Conservation (phyloP, 1,140 invertebrate species). For the Psilanteris sp. region DNA sequence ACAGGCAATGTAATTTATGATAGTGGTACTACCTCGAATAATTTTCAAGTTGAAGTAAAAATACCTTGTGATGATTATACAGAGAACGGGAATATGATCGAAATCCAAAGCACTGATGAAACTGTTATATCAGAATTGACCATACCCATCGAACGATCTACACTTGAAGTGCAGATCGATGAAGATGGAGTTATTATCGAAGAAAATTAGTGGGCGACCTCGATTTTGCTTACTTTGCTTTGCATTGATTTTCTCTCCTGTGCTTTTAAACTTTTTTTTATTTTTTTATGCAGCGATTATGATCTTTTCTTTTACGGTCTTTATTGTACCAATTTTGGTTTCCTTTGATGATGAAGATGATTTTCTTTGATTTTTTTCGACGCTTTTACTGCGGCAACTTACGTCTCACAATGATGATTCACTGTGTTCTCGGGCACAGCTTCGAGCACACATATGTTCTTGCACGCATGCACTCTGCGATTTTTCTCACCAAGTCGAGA, state of each 20-base stretch:
- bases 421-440: not conserved
- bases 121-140: not conserved
- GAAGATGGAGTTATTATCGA: conserved; percentile 2
- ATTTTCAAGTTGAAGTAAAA: not conserved
- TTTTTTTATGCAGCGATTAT: not conserved
- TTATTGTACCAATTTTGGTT: not conserved
- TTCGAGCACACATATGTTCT: not conserved
- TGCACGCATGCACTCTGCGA: conserved; percentile 7
- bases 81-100: not conserved
- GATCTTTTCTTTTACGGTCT: conserved; percentile 1
- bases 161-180: conserved; percentile 1
- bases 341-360: conserved; percentile 12
- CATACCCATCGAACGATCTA: not conserved
- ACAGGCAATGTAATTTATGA: conserved; percentile 8
- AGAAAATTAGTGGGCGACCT: conserved; percentile 1
- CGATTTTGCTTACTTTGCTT: not conserved
- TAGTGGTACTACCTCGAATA: not conserved
- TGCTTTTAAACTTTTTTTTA: not conserved
- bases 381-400: conserved; percentile 1
- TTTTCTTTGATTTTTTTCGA: conserved; percentile 28
- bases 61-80: conserved; percentile 13
- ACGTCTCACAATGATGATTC: too few species aligned
- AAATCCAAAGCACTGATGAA: not conserved
- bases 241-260: not conserved
- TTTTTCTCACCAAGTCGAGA: conserved; percentile 37